Evolutionary conservation across 2,888 invertebrate genomes (phyloP).

Genomic region (Aspidapion aeneum): DNA sequence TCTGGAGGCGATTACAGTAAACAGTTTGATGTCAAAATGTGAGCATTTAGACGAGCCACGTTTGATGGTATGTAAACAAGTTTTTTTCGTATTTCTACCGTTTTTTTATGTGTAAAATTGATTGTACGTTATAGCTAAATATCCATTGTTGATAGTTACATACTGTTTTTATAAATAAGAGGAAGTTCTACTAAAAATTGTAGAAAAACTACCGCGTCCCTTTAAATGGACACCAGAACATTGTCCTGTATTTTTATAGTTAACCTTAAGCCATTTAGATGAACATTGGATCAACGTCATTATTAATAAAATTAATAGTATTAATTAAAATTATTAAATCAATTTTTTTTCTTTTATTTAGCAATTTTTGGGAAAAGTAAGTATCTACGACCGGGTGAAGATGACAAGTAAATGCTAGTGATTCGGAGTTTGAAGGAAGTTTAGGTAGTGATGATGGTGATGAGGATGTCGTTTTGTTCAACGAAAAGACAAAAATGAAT

Average conservation of each 20-base stretch:
- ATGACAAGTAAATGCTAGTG: slow-evolving; percentile 1
- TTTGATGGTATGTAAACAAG: slow-evolving; percentile 2
- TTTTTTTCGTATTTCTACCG: neutral
- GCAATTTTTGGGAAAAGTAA: slow-evolving; percentile 9
- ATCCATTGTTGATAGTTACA: neutral
- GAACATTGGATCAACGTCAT: too few relatives aligned
- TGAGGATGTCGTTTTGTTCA: too few relatives aligned
- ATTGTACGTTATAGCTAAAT: neutral
- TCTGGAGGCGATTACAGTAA: neutral
- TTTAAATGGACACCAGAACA: slow-evolving; percentile 8
- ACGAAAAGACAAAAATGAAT: neutral
- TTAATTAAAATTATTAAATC: too few relatives aligned
- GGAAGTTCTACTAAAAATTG: neutral
- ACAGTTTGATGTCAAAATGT: neutral
- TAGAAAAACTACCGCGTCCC: slow-evolving; percentile 5
- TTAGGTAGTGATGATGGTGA: neutral
- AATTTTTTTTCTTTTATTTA: slow-evolving; percentile 3
- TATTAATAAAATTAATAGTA: too few relatives aligned
- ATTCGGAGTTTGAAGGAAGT: slow-evolving; percentile 2
- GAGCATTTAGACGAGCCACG: neutral
- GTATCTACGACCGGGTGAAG: slow-evolving; percentile 5
- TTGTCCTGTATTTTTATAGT: neutral
- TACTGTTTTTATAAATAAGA: neutral
- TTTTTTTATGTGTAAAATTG: neutral
- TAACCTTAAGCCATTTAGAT: too few relatives aligned